These are phyloP conservation scores for Lordiphosa collinella DNA, from an alignment of 1,140 invertebrate genomes.

Conservation along the genomic window DNA sequence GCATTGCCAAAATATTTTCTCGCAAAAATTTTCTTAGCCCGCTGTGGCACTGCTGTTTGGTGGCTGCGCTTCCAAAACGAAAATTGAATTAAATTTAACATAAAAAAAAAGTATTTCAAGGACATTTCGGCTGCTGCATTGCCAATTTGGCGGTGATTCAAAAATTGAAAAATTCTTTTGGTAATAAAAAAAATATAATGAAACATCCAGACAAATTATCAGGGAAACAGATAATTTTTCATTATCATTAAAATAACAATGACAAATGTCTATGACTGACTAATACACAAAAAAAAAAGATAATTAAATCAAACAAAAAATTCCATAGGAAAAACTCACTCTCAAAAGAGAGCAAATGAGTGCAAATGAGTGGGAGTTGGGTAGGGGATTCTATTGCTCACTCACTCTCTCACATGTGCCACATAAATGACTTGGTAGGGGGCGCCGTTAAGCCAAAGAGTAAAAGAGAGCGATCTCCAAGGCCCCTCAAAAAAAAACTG, in stretches of 20 bases:
- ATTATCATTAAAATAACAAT: slow-evolving; percentile 1
- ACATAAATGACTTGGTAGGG: too few species aligned
- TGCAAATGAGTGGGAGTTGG: slow-evolving; percentile 15
- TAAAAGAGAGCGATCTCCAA: slow-evolving; percentile 32
- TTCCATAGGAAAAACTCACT: neutral
- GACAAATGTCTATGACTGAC: slow-evolving; percentile 32
- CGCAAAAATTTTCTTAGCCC: slow-evolving; percentile 46
- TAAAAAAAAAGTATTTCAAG: slow-evolving; percentile 66
- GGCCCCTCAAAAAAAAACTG: slow-evolving; percentile 35
- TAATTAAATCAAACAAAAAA: slow-evolving; percentile 60
- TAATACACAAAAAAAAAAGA: slow-evolving; percentile 50
- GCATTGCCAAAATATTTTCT: slow-evolving; percentile 64
- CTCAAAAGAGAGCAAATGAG: neutral
- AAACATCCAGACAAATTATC: slow-evolving; percentile 24
- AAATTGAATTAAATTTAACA: slow-evolving; percentile 39
- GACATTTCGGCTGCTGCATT: slow-evolving; percentile 16
- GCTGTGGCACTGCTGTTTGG: slow-evolving; percentile 15
- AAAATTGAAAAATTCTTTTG: slow-evolving; percentile 33
- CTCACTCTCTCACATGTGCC: slow-evolving; percentile 50
- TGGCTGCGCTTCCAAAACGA: slow-evolving; percentile 56
- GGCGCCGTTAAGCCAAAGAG: too few species aligned
- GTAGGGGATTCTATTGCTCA: slow-evolving; percentile 26
- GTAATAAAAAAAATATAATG: slow-evolving; percentile 34
- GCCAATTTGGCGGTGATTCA: slow-evolving; percentile 49
- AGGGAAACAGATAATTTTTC: slow-evolving; percentile 4